Evolutionary conservation across 2,113 vertebrate species (phyloP).

Genomic region (Suncus etruscus): DNA sequence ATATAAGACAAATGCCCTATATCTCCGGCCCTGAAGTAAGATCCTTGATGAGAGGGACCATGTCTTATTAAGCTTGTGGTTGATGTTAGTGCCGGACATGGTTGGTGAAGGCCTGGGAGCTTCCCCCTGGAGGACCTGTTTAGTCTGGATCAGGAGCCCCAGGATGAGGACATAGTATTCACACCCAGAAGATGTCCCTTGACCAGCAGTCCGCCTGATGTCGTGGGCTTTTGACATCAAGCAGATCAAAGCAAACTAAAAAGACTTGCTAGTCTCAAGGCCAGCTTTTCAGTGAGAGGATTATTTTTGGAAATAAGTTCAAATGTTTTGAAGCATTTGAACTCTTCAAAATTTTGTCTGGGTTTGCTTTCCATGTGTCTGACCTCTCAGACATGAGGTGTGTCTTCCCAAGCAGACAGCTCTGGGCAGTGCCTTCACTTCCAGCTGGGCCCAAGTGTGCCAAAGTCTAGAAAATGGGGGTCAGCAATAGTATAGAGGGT

Average conservation of each 20-base stretch:
- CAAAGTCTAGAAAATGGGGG: no score
- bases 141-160: background rate
- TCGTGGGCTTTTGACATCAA: background rate
- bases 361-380: background rate
- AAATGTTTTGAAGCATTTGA: background rate
- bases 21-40: background rate
- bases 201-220: no score
- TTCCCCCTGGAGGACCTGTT: background rate
- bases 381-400: fast-evolving
- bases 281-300: background rate
- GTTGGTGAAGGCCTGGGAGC: background rate
- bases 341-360: background rate
- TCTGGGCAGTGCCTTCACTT: background rate
- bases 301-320: no score
- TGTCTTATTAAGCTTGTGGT: background rate
- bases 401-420: no score
- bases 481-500: no score
- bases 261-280: background rate
- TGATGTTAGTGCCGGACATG: background rate
- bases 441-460: no score
- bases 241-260: background rate
- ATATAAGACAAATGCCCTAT: no score
- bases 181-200: fast-evolving
- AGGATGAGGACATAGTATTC: background rate
- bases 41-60: background rate